These are phyloP conservation scores for Ericerus pela DNA, from an alignment of 1,140 invertebrate genomes.

Conservation along the genomic window DNA sequence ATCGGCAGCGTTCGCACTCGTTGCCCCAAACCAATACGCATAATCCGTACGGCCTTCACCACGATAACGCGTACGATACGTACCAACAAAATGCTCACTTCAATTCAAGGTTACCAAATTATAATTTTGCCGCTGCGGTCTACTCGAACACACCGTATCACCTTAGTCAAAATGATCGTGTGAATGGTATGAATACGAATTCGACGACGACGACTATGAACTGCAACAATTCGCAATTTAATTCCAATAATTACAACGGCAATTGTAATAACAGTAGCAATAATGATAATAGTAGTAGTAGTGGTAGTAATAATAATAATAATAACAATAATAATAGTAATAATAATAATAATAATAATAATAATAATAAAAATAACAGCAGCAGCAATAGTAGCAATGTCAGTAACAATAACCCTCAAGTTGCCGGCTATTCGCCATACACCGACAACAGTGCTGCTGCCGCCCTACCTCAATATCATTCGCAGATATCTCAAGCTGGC, in stretches of 20 bases:
- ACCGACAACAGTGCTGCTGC: not conserved
- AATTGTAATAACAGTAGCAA: too few relatives aligned
- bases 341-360: too few relatives aligned
- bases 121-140: not conserved
- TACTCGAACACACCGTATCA: conserved; percentile 20
- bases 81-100: conserved; percentile 7
- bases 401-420: not conserved
- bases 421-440: not conserved
- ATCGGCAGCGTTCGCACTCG: not conserved
- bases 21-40: not conserved
- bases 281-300: too few relatives aligned
- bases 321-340: not conserved
- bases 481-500: conserved; percentile 37
- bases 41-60: conserved; percentile 5
- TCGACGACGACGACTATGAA: not conserved
- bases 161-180: not conserved
- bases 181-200: too few relatives aligned
- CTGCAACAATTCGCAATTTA: too few relatives aligned
- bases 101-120: conserved; percentile 14
- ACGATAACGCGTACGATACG: conserved; percentile 28
- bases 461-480: too few relatives aligned
- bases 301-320: too few relatives aligned
- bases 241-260: too few relatives aligned
- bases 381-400: too few relatives aligned
- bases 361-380: too few relatives aligned